Evolutionary conservation across 2,888 invertebrate species (phyloP), one percentile per base, ranked within the genome.

Genomic region (Eulithis testata): DNA sequence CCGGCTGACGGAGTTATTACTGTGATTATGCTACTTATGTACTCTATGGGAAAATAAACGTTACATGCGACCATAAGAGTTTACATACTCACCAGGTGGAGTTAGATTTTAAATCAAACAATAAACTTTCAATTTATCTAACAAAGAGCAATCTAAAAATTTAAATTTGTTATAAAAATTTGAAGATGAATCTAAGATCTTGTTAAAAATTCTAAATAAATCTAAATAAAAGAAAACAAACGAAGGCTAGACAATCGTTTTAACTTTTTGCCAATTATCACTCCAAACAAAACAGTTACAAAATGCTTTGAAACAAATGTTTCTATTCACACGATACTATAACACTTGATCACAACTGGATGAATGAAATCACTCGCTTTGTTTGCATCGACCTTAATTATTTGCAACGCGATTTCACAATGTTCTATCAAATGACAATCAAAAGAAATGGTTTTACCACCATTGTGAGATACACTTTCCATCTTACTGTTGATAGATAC

Each of bases 301-400:
- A 55, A 63, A 59, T 65, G 45, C 31, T 40, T 27, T 52, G 66
- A 73, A 75, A 72, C 61, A 65, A 75, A 72, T 53, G 66, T 65
- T 64, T 65, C 63, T 62, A 51, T 69, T 73, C 75, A 68, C 74
- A 74, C 71, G 73, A 67, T 55, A 63, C 60, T 62, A 63, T 66
- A 68, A 67, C 74, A 78, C 76, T 69, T 75, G 73, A 76, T 74
- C 65, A 71, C 71, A 73, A 73, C 72, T 65, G 68, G 66, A 76
- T 70, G 67, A 76, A 76, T 73, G 71, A 73, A 80, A 77, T 75
- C 71, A 68, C 58, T 65, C 54, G 63, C 79, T 80, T 82, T 81
- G 81, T 79, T 74, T 58, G 69, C 60, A 68, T 68, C 72, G 82
- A 71, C 83, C 78, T 81, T 80, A 74, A 75, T 77, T 74, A 66